phyloP scores from a whole-genome alignment of 1,140 invertebrate genomes.

The Calosoma granatense region DNA sequence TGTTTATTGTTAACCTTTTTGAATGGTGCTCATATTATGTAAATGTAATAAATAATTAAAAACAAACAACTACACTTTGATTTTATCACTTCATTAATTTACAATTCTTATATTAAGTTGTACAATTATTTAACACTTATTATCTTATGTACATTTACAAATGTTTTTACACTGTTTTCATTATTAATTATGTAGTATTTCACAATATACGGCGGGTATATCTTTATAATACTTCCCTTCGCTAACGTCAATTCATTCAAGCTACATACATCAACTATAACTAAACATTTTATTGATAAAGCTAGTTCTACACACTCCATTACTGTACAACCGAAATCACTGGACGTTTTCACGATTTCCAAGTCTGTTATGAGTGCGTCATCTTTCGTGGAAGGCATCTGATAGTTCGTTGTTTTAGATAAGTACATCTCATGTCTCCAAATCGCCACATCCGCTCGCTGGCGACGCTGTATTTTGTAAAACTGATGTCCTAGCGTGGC shows the following conservation, averaged over 20 bases:
- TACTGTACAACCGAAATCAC: not conserved
- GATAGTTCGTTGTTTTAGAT: not conserved
- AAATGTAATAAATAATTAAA: not conserved
- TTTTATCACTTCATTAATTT: not conserved
- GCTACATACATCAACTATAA: not conserved
- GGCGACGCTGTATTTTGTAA: not conserved
- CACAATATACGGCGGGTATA: not conserved
- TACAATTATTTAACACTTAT: not conserved
- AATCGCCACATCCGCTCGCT: not conserved
- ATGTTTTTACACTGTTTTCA: not conserved
- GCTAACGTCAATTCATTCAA: not conserved
- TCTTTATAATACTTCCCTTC: not conserved
- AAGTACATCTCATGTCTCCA: not conserved
- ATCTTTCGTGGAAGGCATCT: not conserved
- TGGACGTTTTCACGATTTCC: not conserved
- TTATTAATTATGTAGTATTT: not conserved
- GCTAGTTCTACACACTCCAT: not conserved
- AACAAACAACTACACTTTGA: not conserved
- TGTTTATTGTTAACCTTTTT: not conserved
- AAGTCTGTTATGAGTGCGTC: not conserved
- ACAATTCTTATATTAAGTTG: not conserved
- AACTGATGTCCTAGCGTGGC: not conserved
- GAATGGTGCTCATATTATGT: not conserved
- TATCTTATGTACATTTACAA: conserved; percentile 4
- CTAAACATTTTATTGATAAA: not conserved